phyloP scores from a whole-genome alignment of 2,797 vertebrate species.

The Oceanodroma leucorhoa region DNA sequence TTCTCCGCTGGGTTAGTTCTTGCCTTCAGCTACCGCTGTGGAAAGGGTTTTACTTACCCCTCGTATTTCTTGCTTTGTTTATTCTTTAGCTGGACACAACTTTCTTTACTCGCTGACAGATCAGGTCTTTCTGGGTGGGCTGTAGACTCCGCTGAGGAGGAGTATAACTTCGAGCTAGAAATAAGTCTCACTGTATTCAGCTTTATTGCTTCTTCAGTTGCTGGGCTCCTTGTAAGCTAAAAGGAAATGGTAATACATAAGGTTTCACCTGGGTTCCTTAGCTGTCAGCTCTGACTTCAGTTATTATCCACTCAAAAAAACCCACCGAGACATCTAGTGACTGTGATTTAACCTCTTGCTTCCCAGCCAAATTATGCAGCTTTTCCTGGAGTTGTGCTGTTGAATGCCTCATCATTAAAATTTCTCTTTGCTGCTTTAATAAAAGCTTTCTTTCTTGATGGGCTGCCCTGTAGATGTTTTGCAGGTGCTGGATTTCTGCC shows the following conservation, averaged over 20 bases:
- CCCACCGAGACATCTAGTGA: background rate
- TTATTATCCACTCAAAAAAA: background rate
- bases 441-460: constrained; percentile 66
- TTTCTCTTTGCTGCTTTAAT: constrained; percentile 67
- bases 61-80: background rate
- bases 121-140: background rate
- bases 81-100: background rate
- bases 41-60: constrained; percentile 7
- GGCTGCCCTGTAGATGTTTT: constrained; percentile 28
- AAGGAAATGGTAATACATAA: background rate
- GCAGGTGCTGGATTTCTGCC: constrained; percentile 71
- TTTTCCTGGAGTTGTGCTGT: constrained; percentile 37
- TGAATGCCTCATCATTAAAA: constrained; percentile 46
- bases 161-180: background rate
- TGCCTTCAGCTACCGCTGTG: background rate
- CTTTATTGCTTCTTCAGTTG: background rate
- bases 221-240: background rate
- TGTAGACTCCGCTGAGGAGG: background rate
- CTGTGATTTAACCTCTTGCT: background rate
- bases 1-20: background rate
- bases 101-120: background rate
- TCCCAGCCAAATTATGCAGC: background rate
- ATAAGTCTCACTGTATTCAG: background rate
- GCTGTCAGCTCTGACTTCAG: background rate
- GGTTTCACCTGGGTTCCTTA: background rate